Percentiles rank a stretch among this genome's conserved stretches.
Evolutionary conservation across 2,797 vertebrate genomes (phyloP).

Genomic region (Carcharodon carcharias): DNA sequence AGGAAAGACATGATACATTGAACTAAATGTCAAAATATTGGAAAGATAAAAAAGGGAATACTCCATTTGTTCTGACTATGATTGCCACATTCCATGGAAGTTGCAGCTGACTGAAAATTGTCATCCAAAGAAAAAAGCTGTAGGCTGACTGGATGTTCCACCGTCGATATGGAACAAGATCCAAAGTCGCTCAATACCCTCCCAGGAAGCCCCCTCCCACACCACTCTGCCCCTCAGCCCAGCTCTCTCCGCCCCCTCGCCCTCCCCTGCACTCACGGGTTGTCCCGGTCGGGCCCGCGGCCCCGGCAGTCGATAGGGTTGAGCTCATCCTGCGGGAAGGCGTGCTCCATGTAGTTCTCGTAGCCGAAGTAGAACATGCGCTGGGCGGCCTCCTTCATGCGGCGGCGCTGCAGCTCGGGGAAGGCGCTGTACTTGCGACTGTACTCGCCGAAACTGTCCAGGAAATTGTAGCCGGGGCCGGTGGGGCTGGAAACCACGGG

Average conservation of each 20-base stretch:
- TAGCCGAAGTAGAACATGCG: conserved; percentile 95
- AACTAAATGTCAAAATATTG: background rate
- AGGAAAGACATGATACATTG: background rate
- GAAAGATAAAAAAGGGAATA: no score
- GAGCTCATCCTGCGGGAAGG: conserved; percentile 91
- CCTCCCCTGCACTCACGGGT: conserved; percentile 73
- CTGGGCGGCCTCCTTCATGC: conserved; percentile 79
- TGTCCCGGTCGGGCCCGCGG: conserved; percentile 78
- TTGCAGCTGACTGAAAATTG: background rate
- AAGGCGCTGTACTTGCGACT: conserved; percentile 77
- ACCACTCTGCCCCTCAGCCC: background rate
- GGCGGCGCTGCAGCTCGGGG: conserved; percentile 66
- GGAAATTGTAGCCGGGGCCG: conserved; percentile 60
- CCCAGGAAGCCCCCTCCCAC: background rate
- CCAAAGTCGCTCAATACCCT: background rate
- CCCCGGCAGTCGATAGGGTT: conserved; percentile 90
- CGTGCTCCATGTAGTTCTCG: conserved; percentile 94
- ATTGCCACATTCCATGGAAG: background rate
- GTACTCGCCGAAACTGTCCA: conserved; percentile 72
- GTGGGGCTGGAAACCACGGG: conserved; percentile 38
- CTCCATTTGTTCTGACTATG: background rate
- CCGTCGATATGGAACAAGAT: background rate
- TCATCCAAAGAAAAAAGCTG: background rate
- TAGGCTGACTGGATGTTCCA: background rate
- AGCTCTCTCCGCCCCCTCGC: background rate